Evolutionary conservation across 2,888 invertebrate genomes (phyloP), one percentile per base, ranked within the genome.

Genomic region (Clusia tigrina): DNA sequence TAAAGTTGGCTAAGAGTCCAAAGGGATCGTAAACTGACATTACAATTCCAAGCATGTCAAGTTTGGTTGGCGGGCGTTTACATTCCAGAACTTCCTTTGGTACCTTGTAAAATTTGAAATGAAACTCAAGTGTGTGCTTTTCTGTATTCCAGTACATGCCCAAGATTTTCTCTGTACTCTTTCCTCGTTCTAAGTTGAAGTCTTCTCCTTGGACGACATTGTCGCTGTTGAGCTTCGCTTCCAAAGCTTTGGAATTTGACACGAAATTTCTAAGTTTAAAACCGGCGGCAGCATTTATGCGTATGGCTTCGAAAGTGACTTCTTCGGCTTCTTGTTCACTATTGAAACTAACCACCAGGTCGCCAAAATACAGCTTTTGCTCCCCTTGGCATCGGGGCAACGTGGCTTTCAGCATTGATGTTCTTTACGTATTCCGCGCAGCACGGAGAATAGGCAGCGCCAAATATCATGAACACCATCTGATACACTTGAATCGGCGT

Each of bases 271-370:
- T 68, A 66, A 1, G 67, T 58, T 2, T 54, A n/a, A n/a, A n/a
- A n/a, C n/a, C n/a, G n/a, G n/a, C n/a, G n/a, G n/a, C n/a, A n/a
- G n/a, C n/a, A n/a, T n/a, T n/a, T n/a, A n/a, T n/a, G n/a, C n/a
- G n/a, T n/a, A n/a, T n/a, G n/a, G n/a, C n/a, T n/a, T n/a, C n/a
- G n/a, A n/a, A n/a, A n/a, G n/a, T n/a, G n/a, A n/a, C 66, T 42
- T 74, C 73, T 2, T 72, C 72, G 2, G 78, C 69, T 53, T 67
- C 76, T n/a, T 75, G 72, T 20, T 74, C 74, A 59, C 72, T 72
- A 5, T 72, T 69, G 26, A 68, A 64, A 18, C 63, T 65, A 6
- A 70, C 54, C 2, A 71, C 72, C 1, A 69, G 57, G 23, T 67
- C 67, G 17, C 71, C 71, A 1, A 65, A 63, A n/a, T 66, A 69